phyloP scores from a whole-genome alignment of 2,113 vertebrate species.

The Tangachromis dhanisi region DNA sequence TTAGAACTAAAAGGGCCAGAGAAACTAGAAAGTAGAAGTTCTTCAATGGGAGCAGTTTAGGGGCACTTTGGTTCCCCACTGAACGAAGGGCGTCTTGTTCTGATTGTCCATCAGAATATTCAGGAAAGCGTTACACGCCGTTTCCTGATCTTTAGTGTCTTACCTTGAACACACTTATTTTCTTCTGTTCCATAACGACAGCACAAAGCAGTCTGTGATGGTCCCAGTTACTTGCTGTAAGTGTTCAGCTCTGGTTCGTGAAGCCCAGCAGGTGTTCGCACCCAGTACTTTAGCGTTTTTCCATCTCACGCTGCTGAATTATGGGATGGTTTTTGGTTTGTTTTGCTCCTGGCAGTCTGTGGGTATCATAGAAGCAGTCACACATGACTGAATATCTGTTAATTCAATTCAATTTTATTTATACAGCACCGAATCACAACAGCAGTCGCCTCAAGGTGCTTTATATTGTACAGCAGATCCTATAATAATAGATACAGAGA shows the following conservation, averaged over 20 bases:
- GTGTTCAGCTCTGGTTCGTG: background rate
- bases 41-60: background rate
- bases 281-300: background rate
- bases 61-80: background rate
- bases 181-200: background rate
- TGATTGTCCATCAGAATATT: background rate
- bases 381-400: background rate
- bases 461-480: fast-evolving
- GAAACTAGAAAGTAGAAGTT: background rate
- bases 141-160: background rate
- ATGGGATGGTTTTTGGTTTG: background rate
- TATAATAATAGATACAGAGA: fast-evolving
- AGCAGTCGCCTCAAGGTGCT: background rate
- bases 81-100: background rate
- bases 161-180: background rate
- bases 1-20: background rate
- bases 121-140: background rate
- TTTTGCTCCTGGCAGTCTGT: background rate
- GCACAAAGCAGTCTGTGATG: background rate
- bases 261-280: background rate
- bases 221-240: background rate
- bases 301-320: background rate
- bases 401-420: background rate
- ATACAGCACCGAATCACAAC: background rate
- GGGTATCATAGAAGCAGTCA: background rate